Conservation (phyloP, 2,113 vertebrate genomes). For the Aphelocoma coerulescens region DNA sequence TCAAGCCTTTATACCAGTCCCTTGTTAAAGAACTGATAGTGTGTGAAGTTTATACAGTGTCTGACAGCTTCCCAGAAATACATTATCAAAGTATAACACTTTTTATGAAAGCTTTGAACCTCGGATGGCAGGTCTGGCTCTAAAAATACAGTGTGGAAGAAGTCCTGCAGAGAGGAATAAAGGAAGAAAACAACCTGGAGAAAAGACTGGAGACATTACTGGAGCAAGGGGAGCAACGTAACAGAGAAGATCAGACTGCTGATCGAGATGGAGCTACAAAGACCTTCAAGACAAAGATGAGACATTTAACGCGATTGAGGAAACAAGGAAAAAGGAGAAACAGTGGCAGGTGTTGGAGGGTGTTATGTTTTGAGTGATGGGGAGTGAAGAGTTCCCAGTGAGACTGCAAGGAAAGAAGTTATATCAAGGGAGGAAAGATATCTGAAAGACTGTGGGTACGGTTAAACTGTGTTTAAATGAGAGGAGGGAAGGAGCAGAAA, state of each 20-base stretch:
- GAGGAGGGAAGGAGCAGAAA: neutral
- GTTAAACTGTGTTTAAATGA: neutral
- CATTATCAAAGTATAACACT: neutral
- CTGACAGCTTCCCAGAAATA: neutral
- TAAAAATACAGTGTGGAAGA: neutral
- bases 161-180: neutral
- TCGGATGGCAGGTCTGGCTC: neutral
- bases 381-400: neutral
- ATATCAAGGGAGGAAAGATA: neutral
- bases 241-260: neutral
- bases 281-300: neutral
- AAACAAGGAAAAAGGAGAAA: neutral
- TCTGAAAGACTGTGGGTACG: neutral
- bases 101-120: neutral
- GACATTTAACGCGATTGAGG: neutral
- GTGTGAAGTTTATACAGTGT: neutral
- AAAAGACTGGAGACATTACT: neutral
- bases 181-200: neutral
- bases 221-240: neutral
- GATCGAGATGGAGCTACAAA: neutral
- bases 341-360: neutral
- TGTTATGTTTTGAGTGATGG: neutral
- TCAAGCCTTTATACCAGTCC: neutral
- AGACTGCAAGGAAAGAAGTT: neutral
- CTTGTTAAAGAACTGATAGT: neutral